These are phyloP conservation scores for Menura novaehollandiae DNA, from an alignment of 2,113 vertebrate genomes.

Conservation along the genomic window DNA sequence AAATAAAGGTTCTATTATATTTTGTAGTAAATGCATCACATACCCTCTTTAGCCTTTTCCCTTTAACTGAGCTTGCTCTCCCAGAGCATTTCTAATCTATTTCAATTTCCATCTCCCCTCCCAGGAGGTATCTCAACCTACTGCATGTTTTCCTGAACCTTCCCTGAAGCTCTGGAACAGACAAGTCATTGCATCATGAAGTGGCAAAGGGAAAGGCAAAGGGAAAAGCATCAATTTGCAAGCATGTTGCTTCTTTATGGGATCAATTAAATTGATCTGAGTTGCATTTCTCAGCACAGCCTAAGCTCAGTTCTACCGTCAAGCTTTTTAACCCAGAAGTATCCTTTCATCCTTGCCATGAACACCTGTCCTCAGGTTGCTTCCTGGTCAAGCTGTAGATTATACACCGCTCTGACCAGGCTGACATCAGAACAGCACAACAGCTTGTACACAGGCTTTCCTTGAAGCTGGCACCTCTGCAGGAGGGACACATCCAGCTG, in stretches of 20 bases:
- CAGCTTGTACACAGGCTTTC: neutral
- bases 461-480: neutral
- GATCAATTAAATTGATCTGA: neutral
- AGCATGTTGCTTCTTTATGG: neutral
- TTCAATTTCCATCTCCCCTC: neutral
- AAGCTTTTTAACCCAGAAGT: neutral
- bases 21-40: neutral
- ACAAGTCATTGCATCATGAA: neutral
- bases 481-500: neutral
- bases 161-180: neutral
- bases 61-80: neutral
- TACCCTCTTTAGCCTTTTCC: neutral
- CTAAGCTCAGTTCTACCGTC: neutral
- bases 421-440: neutral
- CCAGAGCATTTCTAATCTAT: neutral
- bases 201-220: neutral
- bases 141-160: neutral
- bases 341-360: neutral
- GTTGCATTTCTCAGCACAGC: neutral
- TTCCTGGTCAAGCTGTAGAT: neutral
- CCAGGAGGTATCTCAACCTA: neutral
- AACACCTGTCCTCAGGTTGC: neutral
- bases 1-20: neutral
- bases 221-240: neutral
- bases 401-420: neutral